phyloP scores from a whole-genome alignment of 2,113 vertebrate genomes.

The Plecotus auritus region DNA sequence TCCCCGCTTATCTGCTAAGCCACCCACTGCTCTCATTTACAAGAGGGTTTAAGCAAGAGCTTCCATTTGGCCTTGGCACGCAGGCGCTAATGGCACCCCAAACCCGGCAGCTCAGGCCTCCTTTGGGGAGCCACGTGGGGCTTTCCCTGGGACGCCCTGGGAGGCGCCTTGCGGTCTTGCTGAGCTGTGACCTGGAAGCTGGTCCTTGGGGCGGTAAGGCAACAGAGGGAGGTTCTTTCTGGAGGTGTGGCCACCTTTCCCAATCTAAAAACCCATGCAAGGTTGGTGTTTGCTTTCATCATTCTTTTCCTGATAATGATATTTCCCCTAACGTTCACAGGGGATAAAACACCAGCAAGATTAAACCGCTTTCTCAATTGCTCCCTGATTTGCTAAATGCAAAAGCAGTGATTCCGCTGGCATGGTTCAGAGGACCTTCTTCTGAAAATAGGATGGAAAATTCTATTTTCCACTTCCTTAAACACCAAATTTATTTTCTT shows the following conservation, averaged over 20 bases:
- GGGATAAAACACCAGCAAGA: neutral
- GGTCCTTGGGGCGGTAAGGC: neutral
- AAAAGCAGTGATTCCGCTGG: neutral
- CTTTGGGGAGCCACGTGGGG: neutral
- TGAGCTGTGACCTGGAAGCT: neutral
- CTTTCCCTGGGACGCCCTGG: neutral
- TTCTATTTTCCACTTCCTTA: conserved; percentile 37
- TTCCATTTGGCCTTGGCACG: conserved; percentile 35
- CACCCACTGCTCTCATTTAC: neutral
- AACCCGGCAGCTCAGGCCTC: neutral
- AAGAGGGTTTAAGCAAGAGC: conserved; percentile 34
- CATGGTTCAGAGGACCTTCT: neutral
- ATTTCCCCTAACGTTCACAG: neutral
- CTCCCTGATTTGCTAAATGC: neutral
- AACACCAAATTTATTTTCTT: conserved; percentile 7
- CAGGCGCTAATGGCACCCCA: conserved; percentile 32
- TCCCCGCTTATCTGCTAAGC: conserved; percentile 4
- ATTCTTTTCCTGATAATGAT: neutral
- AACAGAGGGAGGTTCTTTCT: accelerated
- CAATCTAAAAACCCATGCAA: neutral
- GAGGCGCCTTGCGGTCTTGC: too few species aligned
- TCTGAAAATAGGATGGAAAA: neutral
- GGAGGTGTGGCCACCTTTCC: neutral
- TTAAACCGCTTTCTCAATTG: neutral
- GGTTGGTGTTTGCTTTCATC: neutral